A percentile compares a stretch with the other conserved stretches of the same genome.
Conservation (phyloP, 2,888 invertebrate species). For the Ochropacha duplaris region DNA sequence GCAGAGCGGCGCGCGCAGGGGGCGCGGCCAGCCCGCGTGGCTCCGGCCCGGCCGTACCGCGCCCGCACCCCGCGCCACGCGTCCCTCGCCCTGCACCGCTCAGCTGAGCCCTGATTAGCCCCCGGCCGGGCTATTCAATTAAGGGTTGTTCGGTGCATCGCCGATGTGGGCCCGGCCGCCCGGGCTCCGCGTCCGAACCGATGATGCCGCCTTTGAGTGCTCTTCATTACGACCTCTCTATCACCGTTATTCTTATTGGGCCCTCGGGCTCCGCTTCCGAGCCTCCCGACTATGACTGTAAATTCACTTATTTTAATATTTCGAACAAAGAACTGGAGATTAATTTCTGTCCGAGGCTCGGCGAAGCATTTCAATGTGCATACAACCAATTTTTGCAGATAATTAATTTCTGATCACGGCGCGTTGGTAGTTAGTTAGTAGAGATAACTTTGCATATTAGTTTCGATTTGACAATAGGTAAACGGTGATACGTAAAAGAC, state of each 20-base stretch:
- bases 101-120: conserved; percentile 82
- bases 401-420: neutral
- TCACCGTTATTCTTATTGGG: conserved; percentile 62
- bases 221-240: conserved; percentile 70
- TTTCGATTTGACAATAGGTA: neutral
- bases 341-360: neutral
- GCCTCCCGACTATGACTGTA: conserved; percentile 15
- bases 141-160: conserved; percentile 77
- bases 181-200: conserved; percentile 41
- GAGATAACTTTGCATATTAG: neutral
- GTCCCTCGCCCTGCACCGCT: conserved; percentile 71
- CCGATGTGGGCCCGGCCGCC: conserved; percentile 49
- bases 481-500: too few species aligned
- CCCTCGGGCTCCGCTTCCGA: conserved; percentile 33
- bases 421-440: neutral
- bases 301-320: conserved; percentile 42
- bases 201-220: conserved; percentile 58
- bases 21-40: conserved; percentile 84
- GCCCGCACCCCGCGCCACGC: conserved; percentile 50
- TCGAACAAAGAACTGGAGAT: conserved; percentile 11
- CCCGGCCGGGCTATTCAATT: conserved; percentile 80
- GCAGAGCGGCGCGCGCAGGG: conserved; percentile 84
- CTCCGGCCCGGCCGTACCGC: conserved; percentile 75
- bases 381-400: neutral
- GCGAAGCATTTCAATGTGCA: neutral